phyloP scores from a whole-genome alignment of 2,888 invertebrate genomes.

The Antheraea yamamai region DNA sequence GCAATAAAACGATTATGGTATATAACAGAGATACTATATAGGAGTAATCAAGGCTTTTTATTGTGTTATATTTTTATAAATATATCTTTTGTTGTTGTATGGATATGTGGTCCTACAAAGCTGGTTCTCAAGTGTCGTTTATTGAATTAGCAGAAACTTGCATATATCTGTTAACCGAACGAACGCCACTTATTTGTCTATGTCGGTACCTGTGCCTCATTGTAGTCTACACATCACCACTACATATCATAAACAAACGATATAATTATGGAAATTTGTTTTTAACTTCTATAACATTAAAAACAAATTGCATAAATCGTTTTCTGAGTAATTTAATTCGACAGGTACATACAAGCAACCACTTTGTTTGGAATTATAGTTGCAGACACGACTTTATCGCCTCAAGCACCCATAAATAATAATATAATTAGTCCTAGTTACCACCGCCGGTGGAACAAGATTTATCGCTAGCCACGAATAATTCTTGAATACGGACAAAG shows the following conservation, averaged over 20 bases:
- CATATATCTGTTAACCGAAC: no score
- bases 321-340: not conserved
- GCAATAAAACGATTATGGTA: constrained; percentile 27
- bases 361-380: constrained; percentile 43
- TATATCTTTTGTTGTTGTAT: not conserved
- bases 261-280: no score
- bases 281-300: no score
- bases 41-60: not conserved
- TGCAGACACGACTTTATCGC: constrained; percentile 52
- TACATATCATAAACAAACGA: no score
- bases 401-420: constrained; percentile 59
- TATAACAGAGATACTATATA: not conserved
- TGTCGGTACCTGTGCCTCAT: no score
- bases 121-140: no score
- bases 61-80: not conserved
- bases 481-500: constrained; percentile 40
- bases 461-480: constrained; percentile 49
- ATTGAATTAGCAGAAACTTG: no score
- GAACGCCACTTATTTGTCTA: no score
- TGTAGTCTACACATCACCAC: no score
- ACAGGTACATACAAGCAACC: constrained; percentile 33
- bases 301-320: not conserved
- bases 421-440: constrained; percentile 57
- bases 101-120: no score
- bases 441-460: constrained; percentile 49